These are phyloP conservation scores for Alexandromys fortis DNA, from an alignment of 2,113 vertebrate genomes.

Conservation along the genomic window DNA sequence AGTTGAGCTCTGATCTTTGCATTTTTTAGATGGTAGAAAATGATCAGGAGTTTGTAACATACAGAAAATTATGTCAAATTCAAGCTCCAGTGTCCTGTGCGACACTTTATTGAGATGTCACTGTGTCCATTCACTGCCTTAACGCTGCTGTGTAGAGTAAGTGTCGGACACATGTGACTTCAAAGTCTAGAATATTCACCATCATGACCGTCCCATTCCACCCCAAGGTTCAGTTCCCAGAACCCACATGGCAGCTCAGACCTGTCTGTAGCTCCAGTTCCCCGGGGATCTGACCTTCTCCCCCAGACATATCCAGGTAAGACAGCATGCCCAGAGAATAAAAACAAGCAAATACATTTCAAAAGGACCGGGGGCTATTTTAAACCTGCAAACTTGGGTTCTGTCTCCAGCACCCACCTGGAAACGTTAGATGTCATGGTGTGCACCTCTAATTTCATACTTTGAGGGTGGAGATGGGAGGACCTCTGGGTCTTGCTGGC, in stretches of 20 bases:
- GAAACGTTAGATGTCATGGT: too few species aligned
- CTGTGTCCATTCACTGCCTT: background rate
- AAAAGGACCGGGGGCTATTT: background rate
- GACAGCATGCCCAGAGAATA: too few species aligned
- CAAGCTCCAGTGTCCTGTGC: background rate
- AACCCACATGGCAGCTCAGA: background rate
- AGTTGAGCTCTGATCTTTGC: background rate
- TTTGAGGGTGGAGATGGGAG: background rate
- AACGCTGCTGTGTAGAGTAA: fast-evolving
- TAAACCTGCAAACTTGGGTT: background rate
- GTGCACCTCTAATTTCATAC: too few species aligned
- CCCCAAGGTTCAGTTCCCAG: background rate
- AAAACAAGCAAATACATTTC: background rate
- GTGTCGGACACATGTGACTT: too few species aligned
- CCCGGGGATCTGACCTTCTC: background rate
- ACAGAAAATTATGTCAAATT: background rate
- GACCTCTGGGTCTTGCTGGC: background rate
- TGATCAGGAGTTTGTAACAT: background rate
- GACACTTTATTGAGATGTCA: background rate
- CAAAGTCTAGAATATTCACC: background rate
- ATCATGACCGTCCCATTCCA: background rate
- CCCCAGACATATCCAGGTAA: background rate
- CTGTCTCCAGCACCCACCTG: background rate
- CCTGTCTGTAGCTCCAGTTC: background rate
- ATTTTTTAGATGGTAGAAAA: background rate